Percentiles rank a stretch among this genome's conserved stretches.
These are phyloP conservation scores for Engystomops pustulosus DNA, from an alignment of 2,113 vertebrate species.

Conservation along the genomic window DNA sequence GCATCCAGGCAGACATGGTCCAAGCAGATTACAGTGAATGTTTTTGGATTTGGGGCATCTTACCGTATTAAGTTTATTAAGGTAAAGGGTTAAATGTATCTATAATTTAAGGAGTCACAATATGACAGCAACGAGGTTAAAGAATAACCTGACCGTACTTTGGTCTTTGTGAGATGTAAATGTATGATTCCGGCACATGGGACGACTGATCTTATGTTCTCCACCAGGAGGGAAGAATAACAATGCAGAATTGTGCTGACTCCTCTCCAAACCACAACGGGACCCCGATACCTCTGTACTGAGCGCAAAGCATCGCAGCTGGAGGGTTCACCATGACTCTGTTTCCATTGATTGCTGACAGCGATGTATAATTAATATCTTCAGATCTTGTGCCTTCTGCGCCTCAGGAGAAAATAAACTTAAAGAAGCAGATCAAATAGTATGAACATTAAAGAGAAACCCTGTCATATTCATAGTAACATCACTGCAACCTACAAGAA, in stretches of 20 bases:
- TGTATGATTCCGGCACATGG: not conserved
- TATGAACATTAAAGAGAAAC: not conserved
- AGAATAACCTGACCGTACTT: not conserved
- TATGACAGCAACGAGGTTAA: not conserved
- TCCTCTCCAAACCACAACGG: not conserved
- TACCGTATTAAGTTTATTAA: not conserved
- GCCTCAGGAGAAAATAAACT: not conserved
- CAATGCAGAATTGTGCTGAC: not conserved
- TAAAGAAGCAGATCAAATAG: not conserved
- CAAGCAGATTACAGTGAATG: not conserved
- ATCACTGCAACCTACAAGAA: not conserved
- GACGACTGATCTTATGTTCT: not conserved
- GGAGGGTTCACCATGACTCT: not conserved
- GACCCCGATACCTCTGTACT: not conserved
- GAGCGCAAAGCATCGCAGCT: not conserved
- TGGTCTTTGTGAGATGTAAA: not conserved
- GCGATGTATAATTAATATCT: not conserved
- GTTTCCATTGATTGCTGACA: too few species aligned
- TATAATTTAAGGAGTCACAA: not conserved
- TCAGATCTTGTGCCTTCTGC: slow-evolving; percentile 21
- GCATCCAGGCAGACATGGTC: not conserved
- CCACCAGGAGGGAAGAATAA: not conserved
- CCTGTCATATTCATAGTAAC: not conserved
- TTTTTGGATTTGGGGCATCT: not conserved
- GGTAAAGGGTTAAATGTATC: not conserved